A percentile compares a stretch with the other conserved stretches of the same genome.
Evolutionary conservation across 30 jellyfish, hydroid and myxozoan genomes (phyloP).

Genomic region (Pelagia noctiluca): DNA sequence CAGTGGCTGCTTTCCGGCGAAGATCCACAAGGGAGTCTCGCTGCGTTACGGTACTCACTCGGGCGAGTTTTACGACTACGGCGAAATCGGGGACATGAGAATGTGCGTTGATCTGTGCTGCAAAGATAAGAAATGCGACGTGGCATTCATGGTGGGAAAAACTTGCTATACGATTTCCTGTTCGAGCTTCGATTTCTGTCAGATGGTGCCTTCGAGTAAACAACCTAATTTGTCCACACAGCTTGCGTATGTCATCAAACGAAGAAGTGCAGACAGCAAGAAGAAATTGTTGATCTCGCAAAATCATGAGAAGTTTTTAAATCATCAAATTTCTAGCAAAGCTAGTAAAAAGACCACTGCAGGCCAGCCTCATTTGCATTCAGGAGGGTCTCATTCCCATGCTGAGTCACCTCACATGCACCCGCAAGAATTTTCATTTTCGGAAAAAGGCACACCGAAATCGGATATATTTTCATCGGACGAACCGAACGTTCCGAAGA

Average conservation of each 20-base stretch:
- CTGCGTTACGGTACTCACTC: conserved; percentile 93
- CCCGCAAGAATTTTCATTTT: not conserved
- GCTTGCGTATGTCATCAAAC: conserved; percentile 95
- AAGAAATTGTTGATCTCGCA: conserved; percentile 66
- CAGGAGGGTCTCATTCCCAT: no score
- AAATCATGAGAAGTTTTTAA: conserved; percentile 73
- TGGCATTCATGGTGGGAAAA: conserved; percentile 93
- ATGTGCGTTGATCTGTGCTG: conserved; percentile 96
- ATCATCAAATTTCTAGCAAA: conserved; percentile 48
- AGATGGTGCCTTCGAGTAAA: conserved; percentile 82
- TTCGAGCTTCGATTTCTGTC: conserved; percentile 92
- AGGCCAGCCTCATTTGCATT: not conserved
- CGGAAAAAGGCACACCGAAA: conserved; percentile 72
- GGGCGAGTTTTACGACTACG: conserved; percentile 96
- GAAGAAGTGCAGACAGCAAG: conserved; percentile 57
- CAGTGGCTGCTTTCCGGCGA: conserved; percentile 85
- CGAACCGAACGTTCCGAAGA: conserved; percentile 91
- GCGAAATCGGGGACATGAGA: conserved; percentile 90
- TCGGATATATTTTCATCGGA: conserved; percentile 70
- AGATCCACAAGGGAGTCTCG: conserved; percentile 87
- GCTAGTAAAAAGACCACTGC: conserved; percentile 24
- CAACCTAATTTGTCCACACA: conserved; percentile 66
- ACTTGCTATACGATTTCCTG: conserved; percentile 97
- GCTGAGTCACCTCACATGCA: not conserved
- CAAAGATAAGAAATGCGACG: conserved; percentile 94